Conservation (phyloP, 2,797 vertebrate species). For the Notolepis coatsorum region DNA sequence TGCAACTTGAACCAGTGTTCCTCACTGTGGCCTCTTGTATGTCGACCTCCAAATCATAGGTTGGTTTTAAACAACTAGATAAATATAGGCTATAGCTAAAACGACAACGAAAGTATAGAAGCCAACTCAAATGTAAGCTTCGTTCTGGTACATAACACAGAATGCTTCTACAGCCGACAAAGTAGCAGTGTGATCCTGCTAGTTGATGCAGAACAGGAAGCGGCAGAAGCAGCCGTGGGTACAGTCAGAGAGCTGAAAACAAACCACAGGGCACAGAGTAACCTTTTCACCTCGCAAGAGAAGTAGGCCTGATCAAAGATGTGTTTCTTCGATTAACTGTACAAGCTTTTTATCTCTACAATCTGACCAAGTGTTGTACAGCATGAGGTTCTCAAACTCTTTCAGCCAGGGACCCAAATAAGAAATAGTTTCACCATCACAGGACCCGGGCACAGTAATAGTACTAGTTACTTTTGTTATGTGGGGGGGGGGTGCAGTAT, state of each 20-base stretch:
- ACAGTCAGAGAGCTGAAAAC: slow-evolving; percentile 64
- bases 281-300: slow-evolving; percentile 80
- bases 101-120: neutral
- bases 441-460: too few species aligned
- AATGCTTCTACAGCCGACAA: slow-evolving; percentile 10
- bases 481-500: too few species aligned
- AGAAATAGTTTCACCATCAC: too few species aligned
- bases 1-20: slow-evolving; percentile 13
- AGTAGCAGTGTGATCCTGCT: slow-evolving; percentile 34
- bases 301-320: slow-evolving; percentile 59
- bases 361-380: too few species aligned
- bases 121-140: slow-evolving; percentile 1
- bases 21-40: slow-evolving; percentile 13
- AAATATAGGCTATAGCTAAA: slow-evolving; percentile 29
- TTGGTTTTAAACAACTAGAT: slow-evolving; percentile 10
- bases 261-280: slow-evolving; percentile 76
- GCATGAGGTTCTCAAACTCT: too few species aligned
- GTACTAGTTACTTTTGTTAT: too few species aligned
- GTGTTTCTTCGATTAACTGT: slow-evolving; percentile 14
- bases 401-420: too few species aligned
- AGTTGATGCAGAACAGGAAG: slow-evolving; percentile 72
- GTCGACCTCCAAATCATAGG: slow-evolving; percentile 44
- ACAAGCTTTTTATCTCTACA: too few species aligned
- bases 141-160: neutral
- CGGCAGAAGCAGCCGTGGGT: slow-evolving; percentile 59